Base-by-base conservation (phyloP, 2,113 vertebrate genomes). In the Phyllopteryx taeniolatus region DNA sequence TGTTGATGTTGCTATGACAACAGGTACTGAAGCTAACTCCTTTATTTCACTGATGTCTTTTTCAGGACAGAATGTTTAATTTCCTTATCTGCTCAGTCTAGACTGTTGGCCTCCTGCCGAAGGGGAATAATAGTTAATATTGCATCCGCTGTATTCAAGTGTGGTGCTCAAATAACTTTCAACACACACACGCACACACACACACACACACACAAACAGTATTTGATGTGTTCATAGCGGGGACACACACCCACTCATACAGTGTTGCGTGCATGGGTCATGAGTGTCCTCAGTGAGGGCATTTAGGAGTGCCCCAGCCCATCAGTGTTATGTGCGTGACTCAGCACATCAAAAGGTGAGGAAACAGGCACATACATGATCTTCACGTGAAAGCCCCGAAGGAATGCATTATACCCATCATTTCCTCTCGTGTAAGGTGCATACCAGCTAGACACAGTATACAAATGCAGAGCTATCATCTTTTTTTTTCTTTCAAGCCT, bases 291-390 rank as follows among this genome's bases (percentile, higher is more conserved):
- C 73, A 14, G 43, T 83, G 65, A 11, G 19, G 78, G 64, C 61
- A 75, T 80, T 83, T 73, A 68, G 51, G 20, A 43, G 57, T 1
- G 80, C 43, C 82, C 73, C 85, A 77, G 71, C 88, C 80, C 73
- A n/a, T 82, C 79, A 67, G 4, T 63, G 78, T 75, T 85, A 77
- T 46, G 81, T 46, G 76, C 67, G 53, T 90, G 90, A 90, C 75
- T 91, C 82, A 89, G 42, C 67, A 74, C 73, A 79, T 80, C 70
- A 81, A 75, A 80, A 74, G 75, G 12, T 11, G 10, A 75, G 66
- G 47, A 65, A 72, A 31, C 79, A 81, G 71, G 85, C 63, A 75
- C 77, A 80, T 14, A 85, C 79, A 84, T 73, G 77, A 80, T 56
- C 76, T 43, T 82, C 73, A 83, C 14, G 68, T 83, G 75, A 47